A percentile compares a stretch with the other conserved stretches of the same genome.
Evolutionary conservation across 2,797 vertebrate species (phyloP).

Genomic region (Sphenopsis melanotis): DNA sequence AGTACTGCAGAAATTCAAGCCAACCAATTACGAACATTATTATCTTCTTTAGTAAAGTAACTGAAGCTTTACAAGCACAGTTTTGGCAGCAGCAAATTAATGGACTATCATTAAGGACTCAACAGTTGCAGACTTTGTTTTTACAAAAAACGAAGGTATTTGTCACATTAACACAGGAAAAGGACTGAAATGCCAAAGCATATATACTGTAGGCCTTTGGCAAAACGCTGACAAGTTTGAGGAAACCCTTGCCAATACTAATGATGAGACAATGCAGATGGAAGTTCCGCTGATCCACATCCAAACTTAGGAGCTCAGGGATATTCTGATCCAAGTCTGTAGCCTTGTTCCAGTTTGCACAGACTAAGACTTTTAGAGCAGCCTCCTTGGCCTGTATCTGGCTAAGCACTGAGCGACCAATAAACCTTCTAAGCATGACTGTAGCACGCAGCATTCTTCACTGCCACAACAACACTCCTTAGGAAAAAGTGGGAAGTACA

Average conservation of each 20-base stretch:
- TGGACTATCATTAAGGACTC: neutral
- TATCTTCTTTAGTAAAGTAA: neutral
- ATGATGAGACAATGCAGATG: neutral
- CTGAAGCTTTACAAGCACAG: neutral
- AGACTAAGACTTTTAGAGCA: neutral
- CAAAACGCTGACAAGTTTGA: neutral
- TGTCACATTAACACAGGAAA: neutral
- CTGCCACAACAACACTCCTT: neutral
- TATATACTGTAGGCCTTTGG: neutral
- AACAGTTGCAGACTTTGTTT: constrained; percentile 15
- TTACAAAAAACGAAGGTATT: neutral
- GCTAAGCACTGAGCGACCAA: neutral
- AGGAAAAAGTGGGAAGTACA: neutral
- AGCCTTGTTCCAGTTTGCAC: neutral
- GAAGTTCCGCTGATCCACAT: neutral
- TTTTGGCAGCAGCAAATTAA: constrained; percentile 30
- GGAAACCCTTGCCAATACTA: neutral
- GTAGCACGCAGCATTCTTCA: neutral
- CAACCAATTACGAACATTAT: neutral
- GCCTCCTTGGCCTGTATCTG: neutral
- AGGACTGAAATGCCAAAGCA: neutral
- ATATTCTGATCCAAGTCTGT: neutral
- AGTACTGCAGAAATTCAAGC: neutral
- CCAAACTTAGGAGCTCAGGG: neutral
- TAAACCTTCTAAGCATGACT: neutral